A percentile compares a stretch with the other conserved stretches of the same genome.
Evolutionary conservation across 2,113 vertebrate species (phyloP).

Genomic region (Perca flavescens): DNA sequence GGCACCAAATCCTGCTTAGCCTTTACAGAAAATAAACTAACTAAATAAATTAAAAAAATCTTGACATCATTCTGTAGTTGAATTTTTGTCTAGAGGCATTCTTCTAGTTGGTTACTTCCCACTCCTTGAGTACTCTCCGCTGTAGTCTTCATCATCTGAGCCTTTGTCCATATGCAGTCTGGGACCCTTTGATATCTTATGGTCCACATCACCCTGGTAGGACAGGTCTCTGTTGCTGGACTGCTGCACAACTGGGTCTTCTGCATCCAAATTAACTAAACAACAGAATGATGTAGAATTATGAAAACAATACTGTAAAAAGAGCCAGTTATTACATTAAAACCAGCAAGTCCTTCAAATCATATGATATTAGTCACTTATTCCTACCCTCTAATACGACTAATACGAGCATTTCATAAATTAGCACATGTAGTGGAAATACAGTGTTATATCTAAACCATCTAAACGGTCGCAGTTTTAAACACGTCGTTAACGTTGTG

Average conservation of each 20-base stretch:
- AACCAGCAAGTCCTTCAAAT: no score
- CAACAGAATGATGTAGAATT: not conserved
- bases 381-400: no score
- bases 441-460: no score
- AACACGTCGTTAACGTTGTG: no score
- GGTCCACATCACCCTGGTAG: not conserved
- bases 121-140: constrained; percentile 29
- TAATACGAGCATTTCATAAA: no score
- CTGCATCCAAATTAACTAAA: not conserved
- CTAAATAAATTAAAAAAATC: not conserved
- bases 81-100: not conserved
- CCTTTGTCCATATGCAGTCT: not conserved
- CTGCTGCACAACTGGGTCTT: constrained; percentile 10
- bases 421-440: no score
- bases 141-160: constrained; percentile 48
- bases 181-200: not conserved
- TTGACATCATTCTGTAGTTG: not conserved
- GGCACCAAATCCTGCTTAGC: not conserved
- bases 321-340: not conserved
- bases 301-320: not conserved
- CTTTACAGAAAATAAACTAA: not conserved
- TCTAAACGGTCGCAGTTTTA: no score
- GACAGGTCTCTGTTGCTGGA: constrained; percentile 26
- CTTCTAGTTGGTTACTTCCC: not conserved
- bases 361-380: no score